These are phyloP conservation scores for Yoshiicerus persimilis DNA, from an alignment of 1,140 invertebrate genomes.

Conservation along the genomic window DNA sequence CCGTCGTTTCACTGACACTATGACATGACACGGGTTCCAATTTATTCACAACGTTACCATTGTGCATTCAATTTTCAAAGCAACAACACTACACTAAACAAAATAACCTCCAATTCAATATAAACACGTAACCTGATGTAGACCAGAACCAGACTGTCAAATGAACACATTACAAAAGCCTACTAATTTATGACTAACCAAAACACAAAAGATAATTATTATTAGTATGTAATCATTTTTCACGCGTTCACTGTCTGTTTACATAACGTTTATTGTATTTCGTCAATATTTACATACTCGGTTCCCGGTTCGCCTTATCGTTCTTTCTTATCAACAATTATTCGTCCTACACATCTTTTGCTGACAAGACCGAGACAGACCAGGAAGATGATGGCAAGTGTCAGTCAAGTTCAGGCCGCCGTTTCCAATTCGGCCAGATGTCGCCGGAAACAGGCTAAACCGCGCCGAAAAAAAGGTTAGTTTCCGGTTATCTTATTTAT, in stretches of 20 bases:
- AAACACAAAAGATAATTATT: no score
- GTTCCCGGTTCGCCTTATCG: not conserved
- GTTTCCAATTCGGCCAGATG: slow-evolving; percentile 33
- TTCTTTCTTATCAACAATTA: not conserved
- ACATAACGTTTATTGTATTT: not conserved
- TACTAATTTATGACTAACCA: not conserved
- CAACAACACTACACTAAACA: not conserved
- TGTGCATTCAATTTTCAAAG: not conserved
- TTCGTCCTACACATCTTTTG: not conserved
- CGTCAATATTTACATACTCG: not conserved
- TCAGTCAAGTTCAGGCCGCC: slow-evolving; percentile 20
- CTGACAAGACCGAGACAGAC: not conserved
- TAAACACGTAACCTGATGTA: no score
- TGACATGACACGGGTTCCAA: not conserved
- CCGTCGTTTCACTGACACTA: not conserved
- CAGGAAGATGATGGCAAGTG: slow-evolving; percentile 35
- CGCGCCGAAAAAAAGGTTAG: slow-evolving; percentile 42
- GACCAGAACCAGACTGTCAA: no score
- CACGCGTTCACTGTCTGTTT: not conserved
- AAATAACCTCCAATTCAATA: not conserved
- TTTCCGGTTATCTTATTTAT: not conserved
- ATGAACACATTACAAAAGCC: not conserved
- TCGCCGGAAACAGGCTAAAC: slow-evolving; percentile 41
- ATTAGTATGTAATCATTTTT: no score
- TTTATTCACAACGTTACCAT: not conserved